These are phyloP conservation scores for Poecilobothrus nobilitatus DNA, from an alignment of 2,888 invertebrate genomes.

Conservation along the genomic window DNA sequence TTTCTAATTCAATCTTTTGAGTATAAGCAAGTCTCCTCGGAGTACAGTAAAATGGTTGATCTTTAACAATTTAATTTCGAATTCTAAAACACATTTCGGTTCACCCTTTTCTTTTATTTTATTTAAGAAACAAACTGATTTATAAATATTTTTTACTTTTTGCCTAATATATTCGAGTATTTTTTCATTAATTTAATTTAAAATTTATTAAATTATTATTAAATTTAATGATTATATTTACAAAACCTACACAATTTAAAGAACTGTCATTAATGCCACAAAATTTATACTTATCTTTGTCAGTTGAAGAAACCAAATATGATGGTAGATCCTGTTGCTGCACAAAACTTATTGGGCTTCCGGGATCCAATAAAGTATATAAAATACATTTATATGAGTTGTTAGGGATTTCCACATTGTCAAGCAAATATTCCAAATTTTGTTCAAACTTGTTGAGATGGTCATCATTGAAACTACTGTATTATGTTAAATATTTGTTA, in stretches of 20 bases:
- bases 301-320: conserved; percentile 14
- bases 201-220: conserved; percentile 14
- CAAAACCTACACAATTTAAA: conserved; percentile 16
- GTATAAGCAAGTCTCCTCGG: conserved; percentile 18
- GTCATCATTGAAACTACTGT: not conserved
- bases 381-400: not conserved
- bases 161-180: not conserved
- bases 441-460: not conserved
- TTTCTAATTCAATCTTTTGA: conserved; percentile 20
- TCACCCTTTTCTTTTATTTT: conserved; percentile 9
- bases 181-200: conserved; percentile 15
- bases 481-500: too few species aligned
- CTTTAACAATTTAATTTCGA: conserved; percentile 18
- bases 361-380: conserved; percentile 17
- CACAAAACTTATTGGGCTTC: conserved; percentile 19
- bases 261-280: conserved; percentile 20
- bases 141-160: conserved; percentile 9
- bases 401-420: not conserved
- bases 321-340: conserved; percentile 18
- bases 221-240: conserved; percentile 16
- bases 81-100: conserved; percentile 12
- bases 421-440: not conserved
- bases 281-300: conserved; percentile 16
- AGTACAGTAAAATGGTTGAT: conserved; percentile 19
- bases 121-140: conserved; percentile 5